These are phyloP conservation scores for Xenotilapia longispinis DNA, from an alignment of 2,113 vertebrate species.

Conservation along the genomic window DNA sequence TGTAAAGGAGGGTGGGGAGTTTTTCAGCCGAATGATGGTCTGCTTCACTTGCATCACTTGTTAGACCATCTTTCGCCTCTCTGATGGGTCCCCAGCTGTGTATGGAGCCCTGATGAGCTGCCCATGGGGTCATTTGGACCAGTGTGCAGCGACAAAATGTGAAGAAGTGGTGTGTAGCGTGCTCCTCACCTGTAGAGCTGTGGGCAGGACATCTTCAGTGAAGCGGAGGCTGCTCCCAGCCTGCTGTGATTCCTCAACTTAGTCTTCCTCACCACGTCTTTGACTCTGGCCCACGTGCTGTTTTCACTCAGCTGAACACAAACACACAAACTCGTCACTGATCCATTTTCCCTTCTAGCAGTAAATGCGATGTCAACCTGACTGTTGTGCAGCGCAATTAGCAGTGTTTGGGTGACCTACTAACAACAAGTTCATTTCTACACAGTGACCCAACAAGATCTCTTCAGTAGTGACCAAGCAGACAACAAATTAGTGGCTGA, in stretches of 20 bases:
- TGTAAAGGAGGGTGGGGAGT: neutral
- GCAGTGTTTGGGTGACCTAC: neutral
- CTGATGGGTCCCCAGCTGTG: neutral
- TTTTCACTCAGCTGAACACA: constrained; percentile 64
- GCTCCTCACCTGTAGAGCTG: constrained; percentile 76
- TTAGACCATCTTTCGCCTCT: neutral
- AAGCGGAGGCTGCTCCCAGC: constrained; percentile 66
- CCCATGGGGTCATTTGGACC: neutral
- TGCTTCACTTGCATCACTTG: neutral
- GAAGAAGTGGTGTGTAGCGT: neutral
- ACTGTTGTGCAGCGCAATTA: neutral
- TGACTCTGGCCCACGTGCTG: constrained; percentile 75
- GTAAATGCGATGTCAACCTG: neutral
- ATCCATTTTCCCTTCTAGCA: neutral
- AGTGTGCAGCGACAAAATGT: neutral
- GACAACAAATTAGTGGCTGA: neutral
- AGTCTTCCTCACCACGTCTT: constrained; percentile 76
- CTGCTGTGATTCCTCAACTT: constrained; percentile 70
- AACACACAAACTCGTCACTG: neutral
- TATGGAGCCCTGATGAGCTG: neutral
- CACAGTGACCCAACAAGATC: neutral
- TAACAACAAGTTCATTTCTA: neutral
- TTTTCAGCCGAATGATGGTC: neutral
- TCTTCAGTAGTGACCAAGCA: neutral
- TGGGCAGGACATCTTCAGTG: constrained; percentile 83